Conservation (phyloP, 2,113 vertebrate species). For the Ptyas mucosa region DNA sequence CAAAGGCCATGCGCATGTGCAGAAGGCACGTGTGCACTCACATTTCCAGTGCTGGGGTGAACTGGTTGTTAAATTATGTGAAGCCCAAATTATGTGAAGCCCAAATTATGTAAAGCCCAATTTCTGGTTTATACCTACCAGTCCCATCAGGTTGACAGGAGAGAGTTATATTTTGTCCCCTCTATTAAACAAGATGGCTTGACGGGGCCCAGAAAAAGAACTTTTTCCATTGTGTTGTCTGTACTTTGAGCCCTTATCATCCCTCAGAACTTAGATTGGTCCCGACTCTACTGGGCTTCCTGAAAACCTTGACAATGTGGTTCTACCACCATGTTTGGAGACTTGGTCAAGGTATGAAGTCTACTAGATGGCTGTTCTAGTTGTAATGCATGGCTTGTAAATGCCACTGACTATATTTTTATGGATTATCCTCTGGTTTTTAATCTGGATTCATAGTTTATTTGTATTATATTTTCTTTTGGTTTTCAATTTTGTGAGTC, state of each 20-base stretch:
- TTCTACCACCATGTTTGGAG: not conserved
- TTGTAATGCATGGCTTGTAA: not conserved
- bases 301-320: not conserved
- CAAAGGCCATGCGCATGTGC: no score
- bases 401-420: not conserved
- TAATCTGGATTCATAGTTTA: not conserved
- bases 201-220: not conserved
- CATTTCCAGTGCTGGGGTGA: no score
- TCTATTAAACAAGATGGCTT: not conserved
- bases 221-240: not conserved
- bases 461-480: not conserved
- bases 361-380: not conserved
- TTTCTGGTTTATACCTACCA: not conserved
- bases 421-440: not conserved
- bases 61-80: no score
- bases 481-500: not conserved
- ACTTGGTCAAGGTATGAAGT: not conserved
- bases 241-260: not conserved
- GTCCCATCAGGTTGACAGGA: not conserved
- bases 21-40: no score
- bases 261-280: not conserved
- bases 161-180: not conserved
- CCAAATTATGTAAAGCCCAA: no score
- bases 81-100: no score
- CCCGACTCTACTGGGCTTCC: not conserved